Base-by-base conservation (phyloP, 53 echinoderm and acorn worm genomes). In the Luidia sarsii region DNA sequence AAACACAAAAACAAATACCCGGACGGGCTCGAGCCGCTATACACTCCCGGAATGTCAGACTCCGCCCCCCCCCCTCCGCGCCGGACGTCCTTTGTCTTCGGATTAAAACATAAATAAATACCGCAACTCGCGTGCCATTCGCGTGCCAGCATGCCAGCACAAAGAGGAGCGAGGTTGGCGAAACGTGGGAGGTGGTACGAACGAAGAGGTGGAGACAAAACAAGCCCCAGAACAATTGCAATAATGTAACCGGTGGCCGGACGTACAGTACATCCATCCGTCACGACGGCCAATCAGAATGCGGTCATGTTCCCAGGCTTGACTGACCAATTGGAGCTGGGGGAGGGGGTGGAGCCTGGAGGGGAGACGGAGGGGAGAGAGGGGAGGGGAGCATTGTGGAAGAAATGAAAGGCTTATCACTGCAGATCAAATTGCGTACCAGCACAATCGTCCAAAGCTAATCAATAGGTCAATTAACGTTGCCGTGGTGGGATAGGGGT, bases 101-200 rank as follows among this genome's bases (percentile, higher is more conserved):
- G 48, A 77, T 77, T 60, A 62, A 74, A 54, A 69, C 35, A 19
- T 35, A 34, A 35, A 35, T 1, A 20, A 67, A 16, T 32, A n/a
- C n/a, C n/a, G n/a, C n/a, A n/a, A n/a, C n/a, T n/a, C 77, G 77
- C 77, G 77, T 77, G 77, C 61, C 77, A 48, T 33, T 62, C 77
- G 61, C 77, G 77, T 77, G 61, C 25, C 48, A 13, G 36, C 36
- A 74, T 52, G 16, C 71, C 71, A n/a, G 35, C 37, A 33, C 71
- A 71, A 71, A 24, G 23, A 24, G 24, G 25, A 37, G 10, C n/a
- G n/a, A n/a, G n/a, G n/a, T n/a, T n/a, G n/a, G n/a, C n/a, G n/a
- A n/a, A n/a, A n/a, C n/a, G n/a, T n/a, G n/a, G n/a, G n/a, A n/a
- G n/a, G n/a, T n/a, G n/a, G n/a, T n/a, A n/a, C n/a, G n/a, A n/a